Base-by-base conservation (phyloP, 2,888 invertebrate species). In the Eristalis intricaria region DNA sequence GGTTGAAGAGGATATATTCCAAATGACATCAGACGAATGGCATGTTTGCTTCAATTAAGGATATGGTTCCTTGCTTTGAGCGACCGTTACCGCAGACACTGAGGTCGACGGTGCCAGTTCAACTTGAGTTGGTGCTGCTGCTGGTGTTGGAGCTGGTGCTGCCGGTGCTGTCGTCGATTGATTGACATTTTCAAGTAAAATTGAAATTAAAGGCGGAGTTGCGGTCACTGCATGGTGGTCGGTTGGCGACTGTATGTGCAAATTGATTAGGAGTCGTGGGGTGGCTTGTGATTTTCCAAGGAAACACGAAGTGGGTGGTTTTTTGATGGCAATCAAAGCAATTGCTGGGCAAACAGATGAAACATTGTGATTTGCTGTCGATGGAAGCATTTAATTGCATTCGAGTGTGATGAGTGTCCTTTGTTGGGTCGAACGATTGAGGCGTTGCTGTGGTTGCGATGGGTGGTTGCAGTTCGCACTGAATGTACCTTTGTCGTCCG, bases 11-110 rank as follows among this genome's bases (percentile, higher is more conserved):
- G 50, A 50, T 73, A 68, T 73, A 82, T 85, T 69, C 32, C 73
- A 50, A 60, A 77, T 82, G 83, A 75, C 83, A 74, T 86, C 82
- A 74, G 65, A 50, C 63, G 78, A 78, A 73, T 78, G 83, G 65
- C 77, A 83, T 86, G 83, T 86, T 83, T 86, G 74, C 83, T 83
- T 83, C 83, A 83, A 86, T 86, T 86, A 86, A 70, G 83, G 78
- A 83, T 70, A 86, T 83, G 82, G 68, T 56, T 65, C 61, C 26
- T 76, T 38, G 38, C 60, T 61, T 50, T 26, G 13, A 23, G 13
- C 29, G 50, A 69, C 68, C 23, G 19, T 19, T 10, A 50, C 56
- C 8, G 56, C 68, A 70, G 38, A 56, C 76, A 65, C 50, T 68
- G 56, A 29, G n/a, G 23, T 60, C 23, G 11, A 26, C 60, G 13